Evolutionary conservation across 2,888 invertebrate genomes (phyloP), one percentile per base, ranked within the genome.

Genomic region (Spisula solida): DNA sequence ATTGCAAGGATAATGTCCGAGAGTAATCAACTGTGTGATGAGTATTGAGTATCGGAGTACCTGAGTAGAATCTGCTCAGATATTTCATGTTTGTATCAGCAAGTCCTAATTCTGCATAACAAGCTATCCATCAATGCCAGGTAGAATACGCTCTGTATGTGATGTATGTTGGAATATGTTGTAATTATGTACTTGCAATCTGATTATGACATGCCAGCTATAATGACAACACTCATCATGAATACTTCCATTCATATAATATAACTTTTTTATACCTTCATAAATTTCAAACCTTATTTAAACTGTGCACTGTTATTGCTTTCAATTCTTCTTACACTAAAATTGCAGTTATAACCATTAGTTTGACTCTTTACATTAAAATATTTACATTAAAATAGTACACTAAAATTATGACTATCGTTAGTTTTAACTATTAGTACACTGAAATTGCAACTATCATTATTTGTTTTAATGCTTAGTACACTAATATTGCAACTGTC

Each of bases 71-170:
- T 66, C 60, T 66, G 25, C 60, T 25, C 12, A 25, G 60, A 66
- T 66, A 66, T 60, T 60, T 25, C 12, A 25, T 66, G 25, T 25
- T 66, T 66, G 25, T 66, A 66, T 66, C 25, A 66, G 10, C 25
- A 6, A 25, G 25, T 66, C 60, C 60, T 66, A 66, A 66, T 66
- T 66, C 60, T 66, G 60, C 60, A 66, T 66, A 66, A 66, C 25
- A 66, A 25, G 6, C n/a, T n/a, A 25, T 66, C 60, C 60, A 66
- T 66, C 60, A 66, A 25, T 66, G 60, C 25, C 60, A n/a, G n/a
- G 60, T 66, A 66, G 25, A 66, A 25, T 66, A 66, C 25, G n/a
- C 60, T 66, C 25, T 10, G n/a, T 66, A 66, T 66, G 60, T 66
- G 25, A 66, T 66, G 60, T 66, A 66, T 66, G 60, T 66, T 66